Evolutionary conservation across 2,797 vertebrate genomes (phyloP).

Genomic region (Hippopotamyrus pictus): DNA sequence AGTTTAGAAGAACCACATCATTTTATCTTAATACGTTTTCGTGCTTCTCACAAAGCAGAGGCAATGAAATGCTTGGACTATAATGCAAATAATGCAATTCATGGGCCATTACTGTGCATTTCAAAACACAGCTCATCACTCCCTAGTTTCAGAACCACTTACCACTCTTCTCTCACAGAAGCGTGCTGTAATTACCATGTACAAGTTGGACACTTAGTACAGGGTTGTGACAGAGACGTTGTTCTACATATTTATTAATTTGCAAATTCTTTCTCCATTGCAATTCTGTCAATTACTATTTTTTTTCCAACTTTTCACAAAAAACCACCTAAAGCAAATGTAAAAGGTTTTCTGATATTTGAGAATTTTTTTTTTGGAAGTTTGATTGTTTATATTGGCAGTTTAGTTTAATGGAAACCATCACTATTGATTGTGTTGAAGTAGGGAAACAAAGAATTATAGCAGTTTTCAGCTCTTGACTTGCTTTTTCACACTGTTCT

Average conservation of each 20-base stretch:
- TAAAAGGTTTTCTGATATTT: background rate
- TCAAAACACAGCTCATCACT: background rate
- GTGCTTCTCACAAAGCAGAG: background rate
- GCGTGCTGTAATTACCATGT: background rate
- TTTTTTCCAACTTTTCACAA: background rate
- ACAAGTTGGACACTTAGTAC: background rate
- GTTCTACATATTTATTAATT: background rate
- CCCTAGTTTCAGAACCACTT: background rate
- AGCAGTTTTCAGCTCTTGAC: background rate
- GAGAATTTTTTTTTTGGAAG: background rate
- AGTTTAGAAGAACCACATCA: background rate
- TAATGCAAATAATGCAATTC: background rate
- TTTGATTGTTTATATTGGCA: background rate
- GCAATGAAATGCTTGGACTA: background rate
- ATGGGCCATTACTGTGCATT: background rate
- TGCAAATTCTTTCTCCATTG: background rate
- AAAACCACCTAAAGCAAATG: background rate
- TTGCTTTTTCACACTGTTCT: background rate
- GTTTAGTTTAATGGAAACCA: background rate
- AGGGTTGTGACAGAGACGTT: background rate
- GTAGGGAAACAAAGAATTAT: background rate
- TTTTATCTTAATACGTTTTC: background rate
- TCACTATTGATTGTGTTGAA: background rate
- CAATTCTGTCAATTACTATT: background rate
- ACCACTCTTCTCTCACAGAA: background rate